Evolutionary conservation across 2,888 invertebrate species (phyloP), one percentile per base, ranked within the genome.

Genomic region (Drosophila anomalata): DNA sequence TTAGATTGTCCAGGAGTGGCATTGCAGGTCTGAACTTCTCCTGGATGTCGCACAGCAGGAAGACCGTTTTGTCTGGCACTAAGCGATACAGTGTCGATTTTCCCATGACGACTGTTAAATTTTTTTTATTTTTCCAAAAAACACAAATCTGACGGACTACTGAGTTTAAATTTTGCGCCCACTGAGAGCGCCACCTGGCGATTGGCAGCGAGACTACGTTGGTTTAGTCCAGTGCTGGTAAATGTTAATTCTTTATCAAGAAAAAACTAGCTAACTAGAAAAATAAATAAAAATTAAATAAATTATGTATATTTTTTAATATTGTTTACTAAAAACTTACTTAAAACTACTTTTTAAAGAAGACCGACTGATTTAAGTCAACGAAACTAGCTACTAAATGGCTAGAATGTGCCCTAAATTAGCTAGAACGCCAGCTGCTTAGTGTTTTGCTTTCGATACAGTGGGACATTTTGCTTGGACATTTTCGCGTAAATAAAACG

Each of bases 31-130:
- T 92, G 87, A 97, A 97, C 60, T 94, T 94, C 88, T 96, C 96
- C 90, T 97, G 97, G 22, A 97, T 92, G 81, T 97, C 97, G 89
- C 97, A 97, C 54, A 97, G 90, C 54, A 97, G 92, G 75, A 97
- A 94, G 0, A 94, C 95, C 0, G 96, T 95, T 76, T 93, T 94
- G 20, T 93, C 88, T 0, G 93, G 92, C 22, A 78, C 42, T 1
- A 90, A 60, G 6, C 78, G 89, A 24, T 79, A 80, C 1, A 88
- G 68, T 0, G 48, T 4, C 1, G 46, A 36, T 24, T 42, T 69
- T 0, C 29, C 11, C 86, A 81, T 81, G 12, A 17, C 6, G 14
- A 3, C 3, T 17, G 11, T 29, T 42, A 31, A 12, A 12, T 12
- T 33, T 42, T 48, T 42, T 53, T 22, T 20, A 5, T 17, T 12